These are phyloP conservation scores for Yoshiicerus persimilis DNA, from an alignment of 1,140 invertebrate genomes.

Conservation along the genomic window DNA sequence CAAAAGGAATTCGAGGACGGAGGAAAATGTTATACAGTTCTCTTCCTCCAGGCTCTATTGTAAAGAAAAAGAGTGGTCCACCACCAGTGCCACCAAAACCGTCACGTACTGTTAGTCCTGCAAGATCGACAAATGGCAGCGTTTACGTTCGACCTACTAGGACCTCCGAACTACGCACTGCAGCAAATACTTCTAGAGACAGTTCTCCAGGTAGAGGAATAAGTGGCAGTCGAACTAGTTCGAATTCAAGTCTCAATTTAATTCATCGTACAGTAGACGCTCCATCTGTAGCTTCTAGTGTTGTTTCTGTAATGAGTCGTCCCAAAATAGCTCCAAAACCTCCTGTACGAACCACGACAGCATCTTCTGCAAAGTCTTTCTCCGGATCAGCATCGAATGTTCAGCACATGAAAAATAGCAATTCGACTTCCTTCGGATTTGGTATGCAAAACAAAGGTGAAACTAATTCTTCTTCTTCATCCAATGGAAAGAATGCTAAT, in stretches of 20 bases:
- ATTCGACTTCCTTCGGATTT: conserved; percentile 8
- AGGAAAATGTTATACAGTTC: conserved; percentile 31
- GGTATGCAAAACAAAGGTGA: conserved; percentile 13
- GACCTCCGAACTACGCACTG: conserved; percentile 34
- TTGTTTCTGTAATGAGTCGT: background rate
- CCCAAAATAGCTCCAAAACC: conserved; percentile 42
- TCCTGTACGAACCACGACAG: conserved; percentile 32
- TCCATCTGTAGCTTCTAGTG: background rate
- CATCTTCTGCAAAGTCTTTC: conserved; percentile 11
- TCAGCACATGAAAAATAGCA: background rate
- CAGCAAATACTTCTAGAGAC: conserved; percentile 30
- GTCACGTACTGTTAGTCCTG: background rate
- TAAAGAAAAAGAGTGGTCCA: background rate
- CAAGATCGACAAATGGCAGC: background rate
- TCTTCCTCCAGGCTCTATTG: conserved; percentile 17
- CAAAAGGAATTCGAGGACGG: conserved; percentile 31
- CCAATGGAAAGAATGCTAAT: background rate
- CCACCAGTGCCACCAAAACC: conserved; percentile 32
- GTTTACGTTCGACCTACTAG: conserved; percentile 33
- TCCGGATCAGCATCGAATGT: background rate
- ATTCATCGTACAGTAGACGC: background rate
- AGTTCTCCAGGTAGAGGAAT: conserved; percentile 29
- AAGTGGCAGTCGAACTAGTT: background rate
- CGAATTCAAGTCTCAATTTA: conserved; percentile 28
- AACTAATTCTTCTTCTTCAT: background rate